These are phyloP conservation scores for Elachura formosa DNA, from an alignment of 2,113 vertebrate species.

Conservation along the genomic window DNA sequence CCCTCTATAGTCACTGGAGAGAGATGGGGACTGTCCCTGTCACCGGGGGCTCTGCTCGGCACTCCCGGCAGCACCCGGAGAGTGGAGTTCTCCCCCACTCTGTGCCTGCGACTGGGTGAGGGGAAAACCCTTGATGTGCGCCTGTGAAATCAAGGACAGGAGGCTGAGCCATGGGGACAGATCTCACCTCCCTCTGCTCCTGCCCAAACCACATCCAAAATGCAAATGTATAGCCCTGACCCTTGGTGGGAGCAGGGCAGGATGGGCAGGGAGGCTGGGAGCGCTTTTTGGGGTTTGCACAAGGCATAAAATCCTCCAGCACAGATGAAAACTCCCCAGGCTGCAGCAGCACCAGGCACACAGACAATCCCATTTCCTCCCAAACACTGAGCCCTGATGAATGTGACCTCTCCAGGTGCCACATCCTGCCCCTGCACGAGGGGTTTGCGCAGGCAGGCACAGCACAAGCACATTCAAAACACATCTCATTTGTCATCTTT, in stretches of 20 bases:
- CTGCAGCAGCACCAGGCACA: not conserved
- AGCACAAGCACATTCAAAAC: conserved; percentile 1
- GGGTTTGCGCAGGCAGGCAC: conserved; percentile 20
- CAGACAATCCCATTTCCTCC: not conserved
- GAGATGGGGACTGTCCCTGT: not conserved
- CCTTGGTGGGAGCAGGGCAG: not conserved
- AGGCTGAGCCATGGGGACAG: not conserved
- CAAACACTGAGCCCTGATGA: not conserved
- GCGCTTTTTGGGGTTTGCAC: not conserved
- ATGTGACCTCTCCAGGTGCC: not conserved
- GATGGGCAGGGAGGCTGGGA: not conserved
- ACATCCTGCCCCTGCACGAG: not conserved
- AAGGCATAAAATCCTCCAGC: not conserved
- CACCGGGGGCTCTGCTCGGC: not conserved
- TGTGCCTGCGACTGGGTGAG: not conserved
- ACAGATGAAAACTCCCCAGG: not conserved
- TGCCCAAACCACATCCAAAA: not conserved
- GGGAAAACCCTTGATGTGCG: not conserved
- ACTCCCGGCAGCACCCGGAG: not conserved
- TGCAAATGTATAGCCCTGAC: not conserved
- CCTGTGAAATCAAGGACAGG: accelerated
- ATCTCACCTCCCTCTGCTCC: not conserved
- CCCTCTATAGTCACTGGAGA: conserved; percentile 56
- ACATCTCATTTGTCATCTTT: conserved; percentile 70
- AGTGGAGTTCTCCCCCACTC: accelerated